phyloP scores from a whole-genome alignment of 37 sponge, comb jelly and placozoan genomes.

The Agelas oroides region DNA sequence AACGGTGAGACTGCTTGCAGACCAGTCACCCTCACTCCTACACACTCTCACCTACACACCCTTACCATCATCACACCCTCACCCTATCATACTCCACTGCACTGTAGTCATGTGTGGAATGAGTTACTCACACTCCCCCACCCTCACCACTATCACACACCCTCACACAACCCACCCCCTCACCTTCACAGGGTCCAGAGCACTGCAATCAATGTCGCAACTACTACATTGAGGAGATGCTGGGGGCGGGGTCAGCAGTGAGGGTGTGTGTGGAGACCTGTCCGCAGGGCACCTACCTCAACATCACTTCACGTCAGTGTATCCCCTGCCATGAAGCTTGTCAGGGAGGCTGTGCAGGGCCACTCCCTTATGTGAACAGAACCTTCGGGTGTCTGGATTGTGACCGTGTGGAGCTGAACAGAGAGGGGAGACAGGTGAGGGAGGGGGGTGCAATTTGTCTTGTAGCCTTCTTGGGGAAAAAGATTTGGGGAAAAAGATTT shows the following conservation, averaged over 20 bases:
- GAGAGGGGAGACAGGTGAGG: slow-evolving; percentile 53
- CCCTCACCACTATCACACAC: background rate
- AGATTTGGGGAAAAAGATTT: too few species aligned
- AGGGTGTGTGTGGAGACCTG: slow-evolving; percentile 54
- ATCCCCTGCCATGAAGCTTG: slow-evolving; percentile 61
- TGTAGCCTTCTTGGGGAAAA: background rate
- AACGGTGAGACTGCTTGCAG: slow-evolving; percentile 34
- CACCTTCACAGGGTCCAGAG: slow-evolving; percentile 46
- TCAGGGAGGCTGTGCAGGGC: slow-evolving; percentile 77
- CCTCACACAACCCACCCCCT: background rate
- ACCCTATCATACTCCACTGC: background rate
- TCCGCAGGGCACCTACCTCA: slow-evolving; percentile 48
- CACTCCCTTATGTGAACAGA: slow-evolving; percentile 47
- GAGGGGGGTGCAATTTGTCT: too few species aligned
- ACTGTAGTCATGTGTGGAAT: background rate
- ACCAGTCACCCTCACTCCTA: background rate
- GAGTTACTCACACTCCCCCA: background rate
- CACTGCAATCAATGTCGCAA: slow-evolving; percentile 46
- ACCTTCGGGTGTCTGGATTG: slow-evolving; percentile 69
- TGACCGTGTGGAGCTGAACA: slow-evolving; percentile 24
- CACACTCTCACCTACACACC: background rate
- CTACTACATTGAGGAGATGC: background rate
- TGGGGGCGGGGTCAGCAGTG: background rate
- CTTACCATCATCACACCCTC: background rate
- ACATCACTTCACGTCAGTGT: slow-evolving; percentile 3